Conservation (phyloP, 1,140 invertebrate species). For the Lordiphosa collinella region DNA sequence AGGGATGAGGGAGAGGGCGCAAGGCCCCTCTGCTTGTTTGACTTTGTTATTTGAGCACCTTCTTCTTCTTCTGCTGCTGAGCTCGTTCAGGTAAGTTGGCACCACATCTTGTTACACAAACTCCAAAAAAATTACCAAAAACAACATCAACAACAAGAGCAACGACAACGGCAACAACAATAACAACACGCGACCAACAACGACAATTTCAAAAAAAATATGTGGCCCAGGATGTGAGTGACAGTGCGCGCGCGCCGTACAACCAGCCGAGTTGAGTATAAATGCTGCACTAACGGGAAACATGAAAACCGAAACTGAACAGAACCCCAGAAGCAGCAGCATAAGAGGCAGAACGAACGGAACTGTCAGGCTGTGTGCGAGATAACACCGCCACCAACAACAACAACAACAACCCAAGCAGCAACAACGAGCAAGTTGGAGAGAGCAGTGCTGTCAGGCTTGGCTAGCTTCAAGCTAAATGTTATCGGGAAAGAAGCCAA, state of each 20-base stretch:
- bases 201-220: constrained; percentile 9
- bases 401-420: background rate
- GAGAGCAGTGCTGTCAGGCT: background rate
- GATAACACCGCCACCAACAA: constrained; percentile 36
- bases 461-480: constrained; percentile 19
- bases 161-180: constrained; percentile 22
- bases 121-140: constrained; percentile 29
- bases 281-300: constrained; percentile 52
- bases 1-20: background rate
- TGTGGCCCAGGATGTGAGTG: background rate
- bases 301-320: constrained; percentile 41
- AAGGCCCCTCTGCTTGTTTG: constrained; percentile 46
- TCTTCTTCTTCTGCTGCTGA: constrained; percentile 10
- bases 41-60: constrained; percentile 57
- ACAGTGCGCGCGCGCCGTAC: background rate
- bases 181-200: constrained; percentile 22
- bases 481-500: background rate
- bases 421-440: background rate
- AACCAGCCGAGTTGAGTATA: constrained; percentile 58
- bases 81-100: constrained; percentile 7
- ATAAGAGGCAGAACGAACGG: background rate
- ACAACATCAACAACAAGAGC: constrained; percentile 22
- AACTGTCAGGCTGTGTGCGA: constrained; percentile 24
- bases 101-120: constrained; percentile 21
- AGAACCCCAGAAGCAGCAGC: constrained; percentile 10